Conservation (phyloP, 2,888 invertebrate genomes). For the Acanthosepion esculentum region DNA sequence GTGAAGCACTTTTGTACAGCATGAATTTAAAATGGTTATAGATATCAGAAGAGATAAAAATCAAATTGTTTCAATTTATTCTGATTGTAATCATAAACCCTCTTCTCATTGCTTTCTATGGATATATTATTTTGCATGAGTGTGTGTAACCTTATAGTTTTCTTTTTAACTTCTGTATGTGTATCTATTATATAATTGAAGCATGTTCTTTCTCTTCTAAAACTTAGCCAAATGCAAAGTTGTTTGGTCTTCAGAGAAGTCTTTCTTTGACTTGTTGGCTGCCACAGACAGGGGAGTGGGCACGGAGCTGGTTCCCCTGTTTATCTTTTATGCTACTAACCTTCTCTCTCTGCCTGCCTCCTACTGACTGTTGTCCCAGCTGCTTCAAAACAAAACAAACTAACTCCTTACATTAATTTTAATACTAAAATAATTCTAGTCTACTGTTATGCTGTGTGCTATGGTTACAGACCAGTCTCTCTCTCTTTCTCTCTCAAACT, state of each 20-base stretch:
- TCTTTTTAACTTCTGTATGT: background rate
- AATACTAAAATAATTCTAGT: background rate
- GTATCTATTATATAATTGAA: background rate
- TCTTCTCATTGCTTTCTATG: background rate
- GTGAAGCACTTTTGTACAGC: background rate
- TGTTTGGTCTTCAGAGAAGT: background rate
- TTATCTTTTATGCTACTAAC: background rate
- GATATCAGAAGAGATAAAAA: background rate
- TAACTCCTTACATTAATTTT: background rate
- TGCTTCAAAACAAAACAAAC: background rate
- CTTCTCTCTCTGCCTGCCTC: constrained; percentile 33
- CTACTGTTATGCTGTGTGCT: background rate
- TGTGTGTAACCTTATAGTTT: background rate
- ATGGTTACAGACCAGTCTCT: background rate
- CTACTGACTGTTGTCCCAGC: constrained; percentile 8
- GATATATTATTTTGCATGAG: background rate
- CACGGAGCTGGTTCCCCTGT: constrained; percentile 10
- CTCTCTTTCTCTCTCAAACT: background rate
- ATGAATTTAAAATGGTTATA: background rate
- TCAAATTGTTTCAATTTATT: background rate
- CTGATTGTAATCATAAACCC: background rate
- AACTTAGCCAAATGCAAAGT: background rate
- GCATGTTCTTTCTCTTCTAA: background rate
- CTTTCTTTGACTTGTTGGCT: no score
- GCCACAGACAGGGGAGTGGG: background rate